Conservation (phyloP, 2,888 invertebrate species). For the Andrena trimmerana region DNA sequence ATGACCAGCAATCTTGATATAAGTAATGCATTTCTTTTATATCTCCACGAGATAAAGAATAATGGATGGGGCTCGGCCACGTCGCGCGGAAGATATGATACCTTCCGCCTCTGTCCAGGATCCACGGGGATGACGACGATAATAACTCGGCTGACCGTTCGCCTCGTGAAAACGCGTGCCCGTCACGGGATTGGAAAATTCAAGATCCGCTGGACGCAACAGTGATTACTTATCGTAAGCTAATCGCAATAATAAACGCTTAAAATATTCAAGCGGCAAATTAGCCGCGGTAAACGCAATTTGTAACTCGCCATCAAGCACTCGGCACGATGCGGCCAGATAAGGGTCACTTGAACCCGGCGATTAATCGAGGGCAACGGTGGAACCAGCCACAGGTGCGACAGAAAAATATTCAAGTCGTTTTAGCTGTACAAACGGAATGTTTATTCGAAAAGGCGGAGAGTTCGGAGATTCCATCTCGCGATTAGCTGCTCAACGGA, state of each 20-base stretch:
- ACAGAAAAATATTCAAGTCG: conserved; percentile 41
- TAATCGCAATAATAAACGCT: too few relatives aligned
- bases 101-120: conserved; percentile 70
- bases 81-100: conserved; percentile 81
- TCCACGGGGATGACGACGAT: conserved; percentile 66
- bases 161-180: conserved; percentile 46
- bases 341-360: conserved; percentile 26
- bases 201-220: conserved; percentile 28
- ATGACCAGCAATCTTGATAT: conserved; percentile 82
- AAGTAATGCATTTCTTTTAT: conserved; percentile 84
- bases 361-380: conserved; percentile 48
- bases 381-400: conserved; percentile 56
- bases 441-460: conserved; percentile 44
- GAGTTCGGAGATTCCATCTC: conserved; percentile 54
- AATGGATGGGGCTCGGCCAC: conserved; percentile 79
- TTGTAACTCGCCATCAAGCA: conserved; percentile 21
- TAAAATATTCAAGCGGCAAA: neutral
- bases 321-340: conserved; percentile 34
- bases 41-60: conserved; percentile 83
- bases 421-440: conserved; percentile 42
- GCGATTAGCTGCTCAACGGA: conserved; percentile 53
- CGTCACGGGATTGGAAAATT: conserved; percentile 47
- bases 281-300: conserved; percentile 16
- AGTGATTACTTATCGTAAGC: conserved; percentile 35
- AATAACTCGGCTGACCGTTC: conserved; percentile 64